These are phyloP conservation scores for Botia almorhae DNA, from an alignment of 2,797 vertebrate genomes.

Conservation along the genomic window DNA sequence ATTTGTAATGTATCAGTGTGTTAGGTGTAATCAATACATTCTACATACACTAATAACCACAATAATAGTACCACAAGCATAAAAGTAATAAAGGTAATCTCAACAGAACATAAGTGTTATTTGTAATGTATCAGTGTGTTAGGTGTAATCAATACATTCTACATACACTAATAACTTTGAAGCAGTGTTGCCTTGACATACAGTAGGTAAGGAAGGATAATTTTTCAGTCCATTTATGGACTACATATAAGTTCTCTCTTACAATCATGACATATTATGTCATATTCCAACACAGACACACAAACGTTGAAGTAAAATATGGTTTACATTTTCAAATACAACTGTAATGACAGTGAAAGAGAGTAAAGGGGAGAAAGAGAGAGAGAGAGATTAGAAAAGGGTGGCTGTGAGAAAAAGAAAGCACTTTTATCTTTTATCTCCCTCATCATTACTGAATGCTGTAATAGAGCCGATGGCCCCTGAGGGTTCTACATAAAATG, in stretches of 20 bases:
- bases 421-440: constrained; percentile 67
- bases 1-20: no score
- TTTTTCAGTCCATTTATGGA: no score
- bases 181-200: no score
- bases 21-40: no score
- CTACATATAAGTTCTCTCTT: background rate
- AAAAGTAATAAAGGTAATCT: no score
- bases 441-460: constrained; percentile 66
- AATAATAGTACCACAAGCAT: no score
- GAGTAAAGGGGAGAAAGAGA: background rate
- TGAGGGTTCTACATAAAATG: constrained; percentile 60
- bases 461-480: constrained; percentile 67
- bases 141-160: no score
- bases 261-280: background rate
- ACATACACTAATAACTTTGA: no score
- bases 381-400: constrained; percentile 24
- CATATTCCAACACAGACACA: background rate
- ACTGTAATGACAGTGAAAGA: background rate
- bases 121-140: no score
- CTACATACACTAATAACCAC: no score
- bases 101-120: no score
- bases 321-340: constrained; percentile 9
- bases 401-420: constrained; percentile 31
- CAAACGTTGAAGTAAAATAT: background rate
- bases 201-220: no score